Base-by-base conservation (phyloP, 2,888 invertebrate genomes). In the Acleris laterana region DNA sequence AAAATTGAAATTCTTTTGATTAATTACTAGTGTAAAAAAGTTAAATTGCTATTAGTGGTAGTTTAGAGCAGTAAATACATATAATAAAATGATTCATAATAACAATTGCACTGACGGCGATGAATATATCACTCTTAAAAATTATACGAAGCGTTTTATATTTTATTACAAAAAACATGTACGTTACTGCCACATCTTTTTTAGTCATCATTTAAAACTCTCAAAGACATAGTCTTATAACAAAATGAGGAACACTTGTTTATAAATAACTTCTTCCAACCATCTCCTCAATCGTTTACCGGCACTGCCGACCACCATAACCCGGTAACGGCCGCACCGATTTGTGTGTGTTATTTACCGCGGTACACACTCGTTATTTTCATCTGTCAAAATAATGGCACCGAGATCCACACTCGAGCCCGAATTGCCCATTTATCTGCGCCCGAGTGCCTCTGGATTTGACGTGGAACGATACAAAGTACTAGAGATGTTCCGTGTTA, bases 341-440 rank as follows among this genome's bases (percentile, higher is more conserved):
- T 66, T 66, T 66, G 56, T 66, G 46, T 46, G 25, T 25, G 65
- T 65, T 61, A 62, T 66, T 66, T 66, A 66, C 66, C 51, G 57
- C 61, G 66, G 57, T 66, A 62, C 66, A 49, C 48, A 62, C 66
- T 61, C 66, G 62, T 66, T 67, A 57, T 66, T 74, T 69, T 73
- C 75, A 73, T 71, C 69, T 72, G 74, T 79, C 77, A 76, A 73
- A 76, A 73, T 77, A 77, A 79, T 74, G 73, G 74, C 63, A 60
- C 60, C 56, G 62, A 72, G 74, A 73, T 70, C 72, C 71, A 70
- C 74, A 77, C 73, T 73, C 72, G 72, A 72, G 71, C 56, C 67
- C 63, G 73, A 81, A 81, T 80, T 69, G 81, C 71, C 81, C 81
- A 82, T 83, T 83, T 77, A 72, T 76, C 74, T 71, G 73, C 73